Conservation (phyloP, 2,113 vertebrate species). For the Hydropotes inermis region DNA sequence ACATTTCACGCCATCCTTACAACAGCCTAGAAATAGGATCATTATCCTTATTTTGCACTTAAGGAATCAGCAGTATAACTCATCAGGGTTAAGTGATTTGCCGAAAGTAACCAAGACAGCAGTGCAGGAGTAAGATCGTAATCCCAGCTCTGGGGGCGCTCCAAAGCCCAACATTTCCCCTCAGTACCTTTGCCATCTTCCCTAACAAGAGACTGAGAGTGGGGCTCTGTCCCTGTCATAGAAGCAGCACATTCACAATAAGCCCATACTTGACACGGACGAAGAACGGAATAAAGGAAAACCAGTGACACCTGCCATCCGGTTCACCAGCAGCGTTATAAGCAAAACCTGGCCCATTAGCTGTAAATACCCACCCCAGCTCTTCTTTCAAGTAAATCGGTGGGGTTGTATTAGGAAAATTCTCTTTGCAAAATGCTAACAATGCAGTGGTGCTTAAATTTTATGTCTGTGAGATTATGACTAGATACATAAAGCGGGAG, state of each 20-base stretch:
- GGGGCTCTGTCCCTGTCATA: background rate
- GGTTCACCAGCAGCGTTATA: conserved; percentile 34
- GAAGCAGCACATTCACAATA: background rate
- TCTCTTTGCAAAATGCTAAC: conserved; percentile 76
- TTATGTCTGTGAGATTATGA: conserved; percentile 79
- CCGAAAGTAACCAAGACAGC: background rate
- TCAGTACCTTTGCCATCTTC: background rate
- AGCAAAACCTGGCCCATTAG: conserved; percentile 51
- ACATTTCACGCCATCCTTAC: background rate
- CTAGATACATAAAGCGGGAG: conserved; percentile 76
- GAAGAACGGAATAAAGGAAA: background rate
- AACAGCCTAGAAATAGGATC: background rate
- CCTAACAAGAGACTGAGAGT: background rate
- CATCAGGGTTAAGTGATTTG: background rate
- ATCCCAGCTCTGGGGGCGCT: background rate
- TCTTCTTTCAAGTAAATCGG: conserved; percentile 73
- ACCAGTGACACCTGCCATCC: conserved; percentile 48
- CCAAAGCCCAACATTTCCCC: too few relatives aligned
- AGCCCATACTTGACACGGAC: fast-evolving
- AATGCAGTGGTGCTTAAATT: conserved; percentile 76
- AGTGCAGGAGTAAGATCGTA: background rate
- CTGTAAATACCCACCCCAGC: conserved; percentile 40
- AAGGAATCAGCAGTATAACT: background rate
- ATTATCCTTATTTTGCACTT: background rate
- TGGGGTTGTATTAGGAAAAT: conserved; percentile 56